Percentiles rank a stretch among this genome's conserved stretches.
Conservation (phyloP, 2,888 invertebrate genomes). For the Epistrophe eligans region DNA sequence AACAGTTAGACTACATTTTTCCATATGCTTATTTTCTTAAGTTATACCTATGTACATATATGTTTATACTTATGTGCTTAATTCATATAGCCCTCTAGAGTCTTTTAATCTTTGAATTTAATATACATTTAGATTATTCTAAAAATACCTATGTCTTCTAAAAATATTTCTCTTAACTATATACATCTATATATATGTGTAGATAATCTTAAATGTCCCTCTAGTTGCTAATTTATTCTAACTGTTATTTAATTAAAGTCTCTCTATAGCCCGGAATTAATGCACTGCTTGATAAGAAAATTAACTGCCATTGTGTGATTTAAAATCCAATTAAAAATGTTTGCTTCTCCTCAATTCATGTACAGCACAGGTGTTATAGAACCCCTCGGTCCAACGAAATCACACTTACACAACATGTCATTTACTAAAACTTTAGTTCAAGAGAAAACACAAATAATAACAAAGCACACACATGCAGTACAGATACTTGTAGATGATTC, state of each 20-base stretch:
- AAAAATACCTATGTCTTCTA: background rate
- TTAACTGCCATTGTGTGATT: slow-evolving; percentile 30
- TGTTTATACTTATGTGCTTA: too few relatives aligned
- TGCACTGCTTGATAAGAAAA: slow-evolving; percentile 35
- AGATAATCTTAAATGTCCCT: background rate
- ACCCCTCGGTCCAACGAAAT: background rate
- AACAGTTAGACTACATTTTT: too few relatives aligned
- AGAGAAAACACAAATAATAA: background rate
- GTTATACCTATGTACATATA: too few relatives aligned
- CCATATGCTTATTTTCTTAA: too few relatives aligned
- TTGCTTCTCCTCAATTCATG: background rate
- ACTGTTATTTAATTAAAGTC: slow-evolving; percentile 28
- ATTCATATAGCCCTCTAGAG: background rate
- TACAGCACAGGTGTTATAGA: background rate
- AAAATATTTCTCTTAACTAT: background rate
- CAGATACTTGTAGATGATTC: background rate
- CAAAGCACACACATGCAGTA: background rate
- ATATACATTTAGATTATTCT: background rate
- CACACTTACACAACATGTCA: slow-evolving; percentile 7
- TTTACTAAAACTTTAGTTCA: background rate
- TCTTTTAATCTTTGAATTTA: background rate
- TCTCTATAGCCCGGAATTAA: background rate
- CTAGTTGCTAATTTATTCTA: slow-evolving; percentile 6
- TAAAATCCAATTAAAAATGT: slow-evolving; percentile 42
- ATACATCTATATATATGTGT: too few relatives aligned